Base-by-base conservation (phyloP, 1,140 invertebrate species). In the Ips typographus region DNA sequence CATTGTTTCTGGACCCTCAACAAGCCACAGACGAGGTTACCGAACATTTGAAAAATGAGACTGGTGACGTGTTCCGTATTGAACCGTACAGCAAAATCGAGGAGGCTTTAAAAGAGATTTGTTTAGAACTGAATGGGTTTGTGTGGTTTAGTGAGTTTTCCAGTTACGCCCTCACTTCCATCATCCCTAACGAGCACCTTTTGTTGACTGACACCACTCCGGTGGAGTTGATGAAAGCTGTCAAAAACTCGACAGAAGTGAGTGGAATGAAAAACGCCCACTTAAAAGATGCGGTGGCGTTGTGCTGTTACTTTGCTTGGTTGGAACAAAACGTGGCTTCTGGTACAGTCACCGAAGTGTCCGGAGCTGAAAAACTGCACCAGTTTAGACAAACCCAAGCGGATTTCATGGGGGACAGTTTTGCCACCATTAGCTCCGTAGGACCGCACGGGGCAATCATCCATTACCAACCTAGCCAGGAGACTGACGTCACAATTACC, bases 401-500 rank as follows among this genome's bases (percentile, higher is more conserved):
- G 8, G 84, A 92, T 77, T 98, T 90, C 82, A 85, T 95, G 65
- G 93, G 94, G 2, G 84, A 91, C 1, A 98, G 96, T 78, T 99
- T 99, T 83, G 83, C 87, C 36, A 98, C 96, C 0, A 99, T 99
- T 56, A 94, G 94, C 43, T 90, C 92, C 0, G 89, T 89, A 6
- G 97, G 96, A 1, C 85, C 93, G 42, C 93, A 99, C 83, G 95
- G 89, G 7, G 94, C 97, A 7, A 89, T 99, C 6, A 97, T 98
- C 75, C 98, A 99, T 83, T 99, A 99, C 81, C 79, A 83, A 61
- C 90, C 94, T 1, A 81, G 85, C 2, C 76, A 84, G 56, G 87
- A 89, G 52, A 89, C 87, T 4, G 90, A 96, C 78, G 82, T 87
- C 40, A 79, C 81, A 36, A 91, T 98, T 37, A 89, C 85, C 8